Percentiles rank a stretch among this genome's conserved stretches.
These are phyloP conservation scores for Choristoneura fumiferana DNA, from an alignment of 1,140 invertebrate species.

Conservation along the genomic window DNA sequence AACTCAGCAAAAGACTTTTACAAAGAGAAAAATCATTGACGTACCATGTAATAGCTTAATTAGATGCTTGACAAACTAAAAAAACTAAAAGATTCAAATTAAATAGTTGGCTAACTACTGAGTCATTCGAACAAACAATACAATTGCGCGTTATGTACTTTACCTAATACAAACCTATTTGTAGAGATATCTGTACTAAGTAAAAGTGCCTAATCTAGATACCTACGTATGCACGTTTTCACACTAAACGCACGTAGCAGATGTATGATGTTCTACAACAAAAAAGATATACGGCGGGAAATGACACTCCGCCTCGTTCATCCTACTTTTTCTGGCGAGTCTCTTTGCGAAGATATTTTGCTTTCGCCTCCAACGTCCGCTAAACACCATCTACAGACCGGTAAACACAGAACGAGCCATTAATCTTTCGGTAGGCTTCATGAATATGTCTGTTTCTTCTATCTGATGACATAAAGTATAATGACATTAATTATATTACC, in stretches of 20 bases:
- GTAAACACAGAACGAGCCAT: conserved; percentile 1
- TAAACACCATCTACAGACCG: neutral
- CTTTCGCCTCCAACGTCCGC: neutral
- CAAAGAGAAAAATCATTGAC: too few relatives aligned
- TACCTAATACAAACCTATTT: too few relatives aligned
- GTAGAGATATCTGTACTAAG: too few relatives aligned
- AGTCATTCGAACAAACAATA: too few relatives aligned
- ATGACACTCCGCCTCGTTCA: conserved; percentile 61
- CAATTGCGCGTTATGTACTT: too few relatives aligned
- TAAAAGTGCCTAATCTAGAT: too few relatives aligned
- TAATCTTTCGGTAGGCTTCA: neutral
- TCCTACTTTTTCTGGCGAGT: conserved; percentile 51
- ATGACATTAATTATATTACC: neutral
- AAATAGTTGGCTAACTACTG: too few relatives aligned
- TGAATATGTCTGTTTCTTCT: neutral
- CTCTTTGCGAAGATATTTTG: neutral
- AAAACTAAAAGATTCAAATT: too few relatives aligned
- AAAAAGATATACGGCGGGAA: conserved; percentile 67
- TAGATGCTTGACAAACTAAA: too few relatives aligned
- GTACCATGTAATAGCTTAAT: too few relatives aligned
- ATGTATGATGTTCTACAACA: conserved; percentile 65
- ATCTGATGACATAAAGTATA: neutral
- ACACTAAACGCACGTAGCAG: conserved; percentile 40
- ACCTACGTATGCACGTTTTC: conserved; percentile 38
- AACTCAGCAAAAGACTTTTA: too few relatives aligned